Percentiles rank a stretch among this genome's conserved stretches.
These are phyloP conservation scores for Micrasema longulum DNA, from an alignment of 1,140 invertebrate genomes.

Conservation along the genomic window DNA sequence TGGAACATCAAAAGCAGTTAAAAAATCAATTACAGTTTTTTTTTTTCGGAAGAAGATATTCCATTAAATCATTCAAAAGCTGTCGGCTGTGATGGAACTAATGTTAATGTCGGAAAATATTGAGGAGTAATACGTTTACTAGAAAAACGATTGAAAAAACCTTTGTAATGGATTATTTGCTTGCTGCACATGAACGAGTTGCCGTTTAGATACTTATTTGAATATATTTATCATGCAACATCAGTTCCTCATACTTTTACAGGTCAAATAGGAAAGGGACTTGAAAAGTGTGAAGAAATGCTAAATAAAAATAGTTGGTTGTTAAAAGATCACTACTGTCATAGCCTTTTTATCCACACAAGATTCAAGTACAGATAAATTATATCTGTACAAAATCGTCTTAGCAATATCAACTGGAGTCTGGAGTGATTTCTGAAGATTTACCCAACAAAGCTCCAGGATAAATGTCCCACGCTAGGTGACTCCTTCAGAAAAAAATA, in stretches of 20 bases:
- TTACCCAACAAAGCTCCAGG: slow-evolving; percentile 55
- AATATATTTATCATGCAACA: slow-evolving; percentile 55
- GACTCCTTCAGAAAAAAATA: slow-evolving; percentile 47
- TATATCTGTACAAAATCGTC: slow-evolving; percentile 55
- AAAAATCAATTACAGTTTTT: slow-evolving; percentile 41
- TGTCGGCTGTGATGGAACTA: slow-evolving; percentile 58
- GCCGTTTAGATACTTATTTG: slow-evolving; percentile 57
- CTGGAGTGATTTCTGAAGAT: slow-evolving; percentile 53
- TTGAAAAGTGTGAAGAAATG: too few relatives aligned
- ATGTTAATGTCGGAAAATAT: slow-evolving; percentile 56
- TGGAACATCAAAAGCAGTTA: slow-evolving; percentile 38
- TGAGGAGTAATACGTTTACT: slow-evolving; percentile 53
- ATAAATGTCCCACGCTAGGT: slow-evolving; percentile 57
- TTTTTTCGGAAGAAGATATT: slow-evolving; percentile 25
- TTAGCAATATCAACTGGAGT: slow-evolving; percentile 53
- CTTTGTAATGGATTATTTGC: slow-evolving; percentile 56
- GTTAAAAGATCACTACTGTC: too few relatives aligned
- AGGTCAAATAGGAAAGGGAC: slow-evolving; percentile 56
- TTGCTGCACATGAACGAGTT: slow-evolving; percentile 57
- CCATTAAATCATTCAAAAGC: slow-evolving; percentile 40
- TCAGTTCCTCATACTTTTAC: slow-evolving; percentile 54
- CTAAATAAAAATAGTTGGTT: too few relatives aligned
- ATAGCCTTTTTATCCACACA: too few relatives aligned
- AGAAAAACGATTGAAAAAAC: slow-evolving; percentile 29
- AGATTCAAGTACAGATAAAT: too few relatives aligned